phyloP scores from a whole-genome alignment of 2,113 vertebrate genomes.

The Lophotis ruficrista region DNA sequence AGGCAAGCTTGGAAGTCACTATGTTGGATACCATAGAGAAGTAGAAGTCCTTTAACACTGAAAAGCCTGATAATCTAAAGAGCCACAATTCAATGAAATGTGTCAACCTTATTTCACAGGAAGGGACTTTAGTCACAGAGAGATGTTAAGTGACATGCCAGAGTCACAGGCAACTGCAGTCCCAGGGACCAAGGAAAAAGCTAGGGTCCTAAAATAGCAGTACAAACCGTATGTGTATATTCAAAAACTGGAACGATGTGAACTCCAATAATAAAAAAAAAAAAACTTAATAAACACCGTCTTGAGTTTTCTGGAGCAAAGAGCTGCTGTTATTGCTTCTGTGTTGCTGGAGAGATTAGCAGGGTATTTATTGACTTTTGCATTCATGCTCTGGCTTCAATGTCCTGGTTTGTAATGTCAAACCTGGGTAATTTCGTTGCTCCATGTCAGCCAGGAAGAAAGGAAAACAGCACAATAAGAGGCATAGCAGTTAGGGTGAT shows the following conservation, averaged over 20 bases:
- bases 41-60: not conserved
- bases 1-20: not conserved
- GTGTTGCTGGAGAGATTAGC: slow-evolving; percentile 16
- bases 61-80: not conserved
- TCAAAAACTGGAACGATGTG: not conserved
- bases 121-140: not conserved
- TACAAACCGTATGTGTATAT: not conserved
- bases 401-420: not conserved
- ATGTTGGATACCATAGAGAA: not conserved
- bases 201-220: not conserved
- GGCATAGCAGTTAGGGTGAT: not conserved
- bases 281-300: not conserved
- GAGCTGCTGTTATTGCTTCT: not conserved
- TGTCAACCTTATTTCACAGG: not conserved
- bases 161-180: not conserved
- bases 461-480: not conserved
- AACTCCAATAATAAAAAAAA: not conserved
- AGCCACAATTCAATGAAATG: not conserved
- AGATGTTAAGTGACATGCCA: not conserved
- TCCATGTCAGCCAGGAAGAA: not conserved
- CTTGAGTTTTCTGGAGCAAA: not conserved
- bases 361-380: slow-evolving; percentile 17
- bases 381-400: not conserved
- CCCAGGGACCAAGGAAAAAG: not conserved
- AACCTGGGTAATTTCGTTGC: not conserved